Base-by-base conservation (phyloP, 2,797 vertebrate species). In the Coreius guichenoti region DNA sequence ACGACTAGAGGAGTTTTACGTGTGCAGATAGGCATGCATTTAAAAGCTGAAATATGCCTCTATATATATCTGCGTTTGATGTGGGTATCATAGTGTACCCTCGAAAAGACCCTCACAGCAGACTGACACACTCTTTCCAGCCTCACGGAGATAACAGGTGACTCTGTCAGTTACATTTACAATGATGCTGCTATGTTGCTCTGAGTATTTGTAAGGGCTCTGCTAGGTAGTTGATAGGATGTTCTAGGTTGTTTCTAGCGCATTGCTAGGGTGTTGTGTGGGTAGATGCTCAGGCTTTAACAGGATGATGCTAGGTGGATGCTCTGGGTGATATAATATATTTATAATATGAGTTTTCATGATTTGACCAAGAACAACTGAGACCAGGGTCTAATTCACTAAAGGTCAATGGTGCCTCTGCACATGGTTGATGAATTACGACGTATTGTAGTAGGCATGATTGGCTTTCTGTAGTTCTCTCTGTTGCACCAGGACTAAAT, bases 121-220 rank as follows among this genome's bases (percentile, higher is more conserved):
- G 26, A 58, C 47, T 47, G 16, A 54, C 51, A 61, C 47, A 0
- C 72, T 70, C 51, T 14, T 36, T 77, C 23, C 19, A 49, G 26
- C 72, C 80, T 31, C 26, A 7, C 36, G 23, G 14, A 75, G 45
- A 80, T 33, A 83, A 75, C 49, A 23, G 51, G 17, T 47, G 39
- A 93, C 88, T 78, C 85, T 49, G 67, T 87, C 90, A 89, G 90
- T 93, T 93, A 92, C 83, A 81, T 31, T 73, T 49, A 73, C n/a
- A 49, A 49, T 29, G 70, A 39, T 29, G 43, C 11, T 39, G 19
- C 67, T 21, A 21, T 3, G 67, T 16, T 36, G 33, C n/a, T 39
- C 33, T 12, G 2, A 4, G 17, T 69, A 36, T 69, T 39, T 68
- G 65, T 17, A 19, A 11, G 17, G 17, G 13, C 58, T 63, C 13